These are phyloP conservation scores for Stenolophus ochropezus DNA, from an alignment of 2,888 invertebrate species.

Conservation along the genomic window DNA sequence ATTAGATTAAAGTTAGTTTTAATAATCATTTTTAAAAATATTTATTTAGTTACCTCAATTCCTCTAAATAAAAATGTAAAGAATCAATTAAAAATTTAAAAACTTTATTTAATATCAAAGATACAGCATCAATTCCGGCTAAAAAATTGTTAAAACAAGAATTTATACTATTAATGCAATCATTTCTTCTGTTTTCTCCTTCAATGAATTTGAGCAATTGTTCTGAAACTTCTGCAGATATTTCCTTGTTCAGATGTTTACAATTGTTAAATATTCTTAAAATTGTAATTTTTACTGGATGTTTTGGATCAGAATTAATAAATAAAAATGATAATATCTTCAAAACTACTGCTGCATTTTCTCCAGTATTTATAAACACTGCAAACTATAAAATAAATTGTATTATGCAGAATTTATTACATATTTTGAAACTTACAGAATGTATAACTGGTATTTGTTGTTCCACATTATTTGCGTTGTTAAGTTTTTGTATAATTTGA, in stretches of 20 bases:
- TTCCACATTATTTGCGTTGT: slow-evolving; percentile 17
- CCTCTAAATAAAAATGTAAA: slow-evolving; percentile 15
- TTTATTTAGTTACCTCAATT: slow-evolving; percentile 12
- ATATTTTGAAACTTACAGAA: slow-evolving; percentile 14
- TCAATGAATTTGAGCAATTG: slow-evolving; percentile 24
- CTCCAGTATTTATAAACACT: neutral
- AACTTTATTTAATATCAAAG: slow-evolving; percentile 52
- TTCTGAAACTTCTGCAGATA: slow-evolving; percentile 11
- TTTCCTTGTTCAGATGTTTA: slow-evolving; percentile 11
- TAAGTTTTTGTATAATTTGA: slow-evolving; percentile 4
- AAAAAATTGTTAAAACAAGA: slow-evolving; percentile 64
- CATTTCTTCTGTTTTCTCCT: neutral
- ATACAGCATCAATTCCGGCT: slow-evolving; percentile 62
- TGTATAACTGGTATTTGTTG: slow-evolving; percentile 41
- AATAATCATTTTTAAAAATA: neutral
- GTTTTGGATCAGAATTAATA: slow-evolving; percentile 61
- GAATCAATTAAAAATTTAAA: slow-evolving; percentile 40
- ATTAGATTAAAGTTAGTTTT: neutral
- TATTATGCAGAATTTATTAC: neutral
- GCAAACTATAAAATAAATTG: slow-evolving; percentile 25
- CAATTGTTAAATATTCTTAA: slow-evolving; percentile 62
- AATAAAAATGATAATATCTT: slow-evolving; percentile 62
- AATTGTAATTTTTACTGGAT: slow-evolving; percentile 65
- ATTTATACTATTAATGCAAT: slow-evolving; percentile 36
- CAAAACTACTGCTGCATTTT: slow-evolving; percentile 44